These are phyloP conservation scores for Orthosia gracilis DNA, from an alignment of 2,888 invertebrate genomes.

Conservation along the genomic window DNA sequence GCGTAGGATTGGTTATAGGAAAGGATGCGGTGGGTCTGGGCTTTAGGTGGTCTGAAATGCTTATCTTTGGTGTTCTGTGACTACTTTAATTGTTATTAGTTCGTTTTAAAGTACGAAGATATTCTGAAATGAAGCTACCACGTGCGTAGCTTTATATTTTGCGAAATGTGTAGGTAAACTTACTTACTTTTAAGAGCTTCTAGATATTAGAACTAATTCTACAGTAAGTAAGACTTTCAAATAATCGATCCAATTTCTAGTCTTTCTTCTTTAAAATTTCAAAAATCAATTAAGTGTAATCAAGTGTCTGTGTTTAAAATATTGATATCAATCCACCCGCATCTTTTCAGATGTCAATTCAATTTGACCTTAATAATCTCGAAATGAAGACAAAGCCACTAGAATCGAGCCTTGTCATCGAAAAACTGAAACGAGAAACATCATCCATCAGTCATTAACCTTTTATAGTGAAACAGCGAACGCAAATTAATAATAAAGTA, in stretches of 20 bases:
- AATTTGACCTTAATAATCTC: slow-evolving; percentile 1
- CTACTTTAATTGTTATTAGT: slow-evolving; percentile 31
- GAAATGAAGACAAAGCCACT: slow-evolving; percentile 3
- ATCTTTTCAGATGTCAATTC: slow-evolving; percentile 19
- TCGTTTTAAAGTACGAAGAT: not conserved
- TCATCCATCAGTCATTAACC: slow-evolving; percentile 56
- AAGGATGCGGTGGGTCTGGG: slow-evolving; percentile 72
- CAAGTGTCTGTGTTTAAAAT: not conserved
- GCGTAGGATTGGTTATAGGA: slow-evolving; percentile 81
- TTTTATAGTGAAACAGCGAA: slow-evolving; percentile 48
- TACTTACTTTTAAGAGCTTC: not conserved
- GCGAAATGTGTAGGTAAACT: no score
- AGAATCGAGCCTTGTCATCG: slow-evolving; percentile 2
- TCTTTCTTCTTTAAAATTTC: not conserved
- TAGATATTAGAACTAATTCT: not conserved
- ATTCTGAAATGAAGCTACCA: not conserved
- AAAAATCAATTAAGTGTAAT: not conserved
- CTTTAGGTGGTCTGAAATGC: slow-evolving; percentile 72
- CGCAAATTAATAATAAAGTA: slow-evolving; percentile 50
- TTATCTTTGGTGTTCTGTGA: slow-evolving; percentile 60
- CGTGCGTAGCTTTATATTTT: not conserved
- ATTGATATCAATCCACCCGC: slow-evolving; percentile 17
- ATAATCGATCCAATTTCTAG: not conserved
- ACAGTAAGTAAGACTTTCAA: not conserved
- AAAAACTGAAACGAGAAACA: not conserved